Conservation (phyloP, 2,888 invertebrate genomes). For the Quadriops clusia region DNA sequence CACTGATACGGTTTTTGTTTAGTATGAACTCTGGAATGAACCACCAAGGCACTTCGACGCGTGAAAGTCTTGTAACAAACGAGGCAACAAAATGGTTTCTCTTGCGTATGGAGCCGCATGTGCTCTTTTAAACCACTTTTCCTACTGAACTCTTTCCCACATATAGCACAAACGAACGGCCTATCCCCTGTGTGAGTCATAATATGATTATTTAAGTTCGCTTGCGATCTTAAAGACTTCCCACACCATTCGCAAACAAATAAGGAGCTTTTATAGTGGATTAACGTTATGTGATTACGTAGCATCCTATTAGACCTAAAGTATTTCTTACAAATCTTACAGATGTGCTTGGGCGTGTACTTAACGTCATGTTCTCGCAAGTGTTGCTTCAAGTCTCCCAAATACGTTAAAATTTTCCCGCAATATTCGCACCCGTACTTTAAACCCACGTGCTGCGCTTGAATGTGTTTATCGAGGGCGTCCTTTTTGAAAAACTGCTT, state of each 20-base stretch:
- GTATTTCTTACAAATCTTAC: constrained; percentile 9
- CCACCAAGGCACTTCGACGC: constrained; percentile 13
- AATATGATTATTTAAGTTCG: constrained; percentile 28
- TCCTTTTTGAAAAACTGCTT: constrained; percentile 4
- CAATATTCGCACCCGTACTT: constrained; percentile 25
- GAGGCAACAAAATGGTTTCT: constrained; percentile 40
- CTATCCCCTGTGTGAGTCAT: constrained; percentile 40
- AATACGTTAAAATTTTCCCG: constrained; percentile 37
- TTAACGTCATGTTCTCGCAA: constrained; percentile 3
- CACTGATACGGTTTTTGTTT: constrained; percentile 42
- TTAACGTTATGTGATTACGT: not conserved
- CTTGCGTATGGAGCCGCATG: constrained; percentile 21
- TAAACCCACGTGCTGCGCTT: constrained; percentile 6
- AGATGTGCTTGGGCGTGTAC: constrained; percentile 4
- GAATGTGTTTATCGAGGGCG: constrained; percentile 5
- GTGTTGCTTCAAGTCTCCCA: constrained; percentile 17
- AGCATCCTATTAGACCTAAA: constrained; percentile 1
- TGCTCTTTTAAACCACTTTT: constrained; percentile 14
- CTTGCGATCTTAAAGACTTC: constrained; percentile 32
- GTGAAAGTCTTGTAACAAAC: constrained; percentile 35
- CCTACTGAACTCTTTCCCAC: constrained; percentile 11
- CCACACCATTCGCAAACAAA: constrained; percentile 39
- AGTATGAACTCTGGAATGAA: constrained; percentile 23
- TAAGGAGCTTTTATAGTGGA: constrained; percentile 2
- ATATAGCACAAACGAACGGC: constrained; percentile 32